Conservation (phyloP, 2,113 vertebrate genomes). For the Mustela nigripes region DNA sequence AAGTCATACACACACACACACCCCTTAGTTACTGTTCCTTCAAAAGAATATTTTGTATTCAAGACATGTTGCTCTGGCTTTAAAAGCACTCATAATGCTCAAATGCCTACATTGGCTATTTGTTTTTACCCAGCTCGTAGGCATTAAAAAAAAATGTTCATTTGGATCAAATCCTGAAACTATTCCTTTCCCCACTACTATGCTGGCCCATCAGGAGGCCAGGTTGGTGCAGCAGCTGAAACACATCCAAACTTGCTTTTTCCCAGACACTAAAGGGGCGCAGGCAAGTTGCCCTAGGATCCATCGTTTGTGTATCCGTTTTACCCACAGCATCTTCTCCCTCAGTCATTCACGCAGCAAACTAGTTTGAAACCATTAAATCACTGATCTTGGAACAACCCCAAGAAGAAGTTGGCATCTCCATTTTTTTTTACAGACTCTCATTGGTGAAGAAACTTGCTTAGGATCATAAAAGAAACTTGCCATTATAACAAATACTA, state of each 20-base stretch:
- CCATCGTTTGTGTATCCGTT: not conserved
- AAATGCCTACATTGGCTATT: not conserved
- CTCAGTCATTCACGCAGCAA: not conserved
- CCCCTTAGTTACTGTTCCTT: not conserved
- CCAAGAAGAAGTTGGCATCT: not conserved
- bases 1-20: not conserved
- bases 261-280: not conserved
- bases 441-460: not conserved
- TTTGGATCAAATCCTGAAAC: not conserved
- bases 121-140: not conserved
- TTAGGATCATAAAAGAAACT: not conserved
- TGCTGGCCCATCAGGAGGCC: not conserved
- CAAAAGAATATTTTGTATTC: not conserved
- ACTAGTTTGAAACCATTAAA: not conserved
- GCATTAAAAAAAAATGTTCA: not conserved
- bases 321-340: not conserved
- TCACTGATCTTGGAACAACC: not conserved
- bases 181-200: not conserved
- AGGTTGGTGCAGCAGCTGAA: not conserved
- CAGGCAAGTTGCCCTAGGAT: not conserved
- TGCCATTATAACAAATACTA: not conserved
- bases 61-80: slow-evolving; percentile 54
- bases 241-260: not conserved
- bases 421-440: not conserved
- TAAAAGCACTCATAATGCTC: not conserved